phyloP scores from a whole-genome alignment of 1,140 invertebrate species.

The Sycophaga agraensis region DNA sequence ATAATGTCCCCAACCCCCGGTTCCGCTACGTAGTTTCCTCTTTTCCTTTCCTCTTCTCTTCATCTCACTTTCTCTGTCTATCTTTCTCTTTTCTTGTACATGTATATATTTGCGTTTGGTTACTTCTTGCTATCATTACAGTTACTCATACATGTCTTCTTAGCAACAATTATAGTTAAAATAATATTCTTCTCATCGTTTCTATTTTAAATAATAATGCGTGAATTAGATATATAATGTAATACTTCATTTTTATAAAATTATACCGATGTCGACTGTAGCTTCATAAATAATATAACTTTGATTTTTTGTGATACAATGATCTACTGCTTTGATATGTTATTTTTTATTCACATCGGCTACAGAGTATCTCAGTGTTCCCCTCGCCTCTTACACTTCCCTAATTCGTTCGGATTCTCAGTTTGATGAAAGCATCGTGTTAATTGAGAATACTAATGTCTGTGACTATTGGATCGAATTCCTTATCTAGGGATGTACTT shows the following conservation, averaged over 20 bases:
- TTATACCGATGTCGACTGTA: background rate
- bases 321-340: too few species aligned
- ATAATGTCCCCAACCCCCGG: conserved; percentile 40
- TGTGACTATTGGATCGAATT: conserved; percentile 50
- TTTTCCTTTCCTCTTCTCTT: background rate
- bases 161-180: too few species aligned
- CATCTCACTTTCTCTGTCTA: background rate
- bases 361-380: too few species aligned
- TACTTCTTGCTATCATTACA: too few species aligned
- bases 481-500: conserved; percentile 28
- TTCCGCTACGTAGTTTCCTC: background rate
- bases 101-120: too few species aligned
- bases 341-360: too few species aligned
- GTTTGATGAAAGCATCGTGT: conserved; percentile 36
- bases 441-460: conserved; percentile 57
- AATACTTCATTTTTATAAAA: too few species aligned
- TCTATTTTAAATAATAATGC: too few species aligned
- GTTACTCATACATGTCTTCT: too few species aligned
- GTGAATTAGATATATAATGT: too few species aligned
- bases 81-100: conserved; percentile 4
- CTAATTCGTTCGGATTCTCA: background rate
- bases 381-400: background rate
- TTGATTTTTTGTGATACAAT: background rate
- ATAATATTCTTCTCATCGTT: too few species aligned
- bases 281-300: background rate